Evolutionary conservation across 1,140 invertebrate species (phyloP), one percentile per base, ranked within the genome.

Genomic region (Limonius californicus): DNA sequence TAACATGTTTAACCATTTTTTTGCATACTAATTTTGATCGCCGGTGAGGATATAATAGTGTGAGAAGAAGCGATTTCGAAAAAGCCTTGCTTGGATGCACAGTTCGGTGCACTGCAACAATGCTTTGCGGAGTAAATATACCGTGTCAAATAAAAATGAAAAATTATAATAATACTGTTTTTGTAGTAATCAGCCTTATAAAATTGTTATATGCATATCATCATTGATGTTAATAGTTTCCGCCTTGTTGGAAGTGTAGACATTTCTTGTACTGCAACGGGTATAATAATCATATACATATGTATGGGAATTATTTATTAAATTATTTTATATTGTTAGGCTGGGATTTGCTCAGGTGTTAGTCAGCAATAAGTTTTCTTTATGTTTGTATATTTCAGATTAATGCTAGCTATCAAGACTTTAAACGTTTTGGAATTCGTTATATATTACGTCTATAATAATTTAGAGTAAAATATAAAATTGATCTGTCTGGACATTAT

Each of bases 201-300:
- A 39, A 39, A 39, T 14, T 39, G 35, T 39, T 11, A 39, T 39
- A 12, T 12, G 35, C 35, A 39, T 39, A 39, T 39, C 35, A 39
- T 39, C 35, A 39, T 39, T 39, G 35, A 39, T 39, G 35, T 39
- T 39, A 39, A 39, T 39, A 39, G 35, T 39, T 39, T 39, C 35
- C 35, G 35, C 35, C 35, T 39, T 11, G 35, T 39, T 39, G 11
- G n/a, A 39, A 39, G 8, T 39, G n/a, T 12, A 14, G n/a, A 39
- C 23, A 27, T 27, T 4, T 27, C 23, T 27, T 27, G 23, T 27
- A 27, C 23, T 27, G 35, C 35, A 39, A 39, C 35, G n/a, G n/a
- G 7, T 12, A 14, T n/a, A 12, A 39, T 39, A 2, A 39, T 39
- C 2, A 39, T 14, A 39, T 39, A 39, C 35, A 39, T 39, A 39